Conservation (phyloP, 2,888 invertebrate species). For the Acronicta alni region DNA sequence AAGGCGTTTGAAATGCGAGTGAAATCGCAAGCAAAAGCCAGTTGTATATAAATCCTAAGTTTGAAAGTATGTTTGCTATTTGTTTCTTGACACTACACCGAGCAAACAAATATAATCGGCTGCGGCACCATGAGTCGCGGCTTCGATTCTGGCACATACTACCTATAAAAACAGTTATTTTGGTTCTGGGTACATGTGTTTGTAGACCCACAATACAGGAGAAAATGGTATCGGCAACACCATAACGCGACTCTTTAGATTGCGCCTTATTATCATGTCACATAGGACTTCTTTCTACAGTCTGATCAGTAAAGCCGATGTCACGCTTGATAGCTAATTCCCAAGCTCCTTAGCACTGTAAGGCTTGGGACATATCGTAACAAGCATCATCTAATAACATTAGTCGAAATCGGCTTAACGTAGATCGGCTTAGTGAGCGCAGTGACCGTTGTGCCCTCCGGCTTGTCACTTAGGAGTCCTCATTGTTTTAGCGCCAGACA, state of each 20-base stretch:
- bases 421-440: slow-evolving; percentile 37
- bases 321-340: slow-evolving; percentile 31
- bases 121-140: no score
- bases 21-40: no score
- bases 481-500: slow-evolving; percentile 41
- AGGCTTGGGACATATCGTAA: slow-evolving; percentile 27
- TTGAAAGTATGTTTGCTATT: no score
- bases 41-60: no score
- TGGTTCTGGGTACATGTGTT: no score
- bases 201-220: no score
- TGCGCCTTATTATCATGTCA: background rate
- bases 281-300: background rate
- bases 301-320: background rate
- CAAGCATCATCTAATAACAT: slow-evolving; percentile 45
- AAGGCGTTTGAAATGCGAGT: no score
- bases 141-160: no score
- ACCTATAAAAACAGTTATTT: no score
- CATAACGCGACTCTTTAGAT: background rate
- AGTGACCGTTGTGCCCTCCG: slow-evolving; percentile 34
- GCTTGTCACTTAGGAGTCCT: slow-evolving; percentile 29
- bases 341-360: slow-evolving; percentile 41
- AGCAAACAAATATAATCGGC: no score
- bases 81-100: no score
- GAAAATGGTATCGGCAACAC: no score
- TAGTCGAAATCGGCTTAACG: slow-evolving; percentile 51